A percentile compares a stretch with the other conserved stretches of the same genome.
Conservation (phyloP, 2,113 vertebrate species). For the Ochotona curzoniae region DNA sequence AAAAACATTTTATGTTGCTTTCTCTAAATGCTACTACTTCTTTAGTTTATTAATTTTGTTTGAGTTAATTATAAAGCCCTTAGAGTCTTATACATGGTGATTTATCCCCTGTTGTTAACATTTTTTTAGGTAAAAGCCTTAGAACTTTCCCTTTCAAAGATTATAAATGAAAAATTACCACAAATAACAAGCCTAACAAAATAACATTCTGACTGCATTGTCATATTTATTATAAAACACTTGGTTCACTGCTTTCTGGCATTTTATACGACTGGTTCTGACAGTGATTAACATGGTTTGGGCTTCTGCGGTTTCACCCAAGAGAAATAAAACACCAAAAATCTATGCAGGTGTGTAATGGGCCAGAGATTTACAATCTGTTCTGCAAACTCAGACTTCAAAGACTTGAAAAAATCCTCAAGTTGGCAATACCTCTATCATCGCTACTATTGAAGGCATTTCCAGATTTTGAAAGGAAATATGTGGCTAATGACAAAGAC, state of each 20-base stretch:
- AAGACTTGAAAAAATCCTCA: slow-evolving; percentile 86
- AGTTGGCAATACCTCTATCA: slow-evolving; percentile 83
- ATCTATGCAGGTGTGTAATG: slow-evolving; percentile 91
- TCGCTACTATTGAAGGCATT: slow-evolving; percentile 80
- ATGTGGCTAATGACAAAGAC: slow-evolving; percentile 71
- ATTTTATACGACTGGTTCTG: slow-evolving; percentile 92
- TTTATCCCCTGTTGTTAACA: slow-evolving; percentile 57
- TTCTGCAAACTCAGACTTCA: slow-evolving; percentile 90
- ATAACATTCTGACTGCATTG: slow-evolving; percentile 86
- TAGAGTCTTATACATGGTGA: slow-evolving; percentile 56
- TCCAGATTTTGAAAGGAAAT: slow-evolving; percentile 82
- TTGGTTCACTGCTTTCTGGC: slow-evolving; percentile 89
- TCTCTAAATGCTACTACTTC: slow-evolving; percentile 6
- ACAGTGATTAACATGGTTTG: slow-evolving; percentile 92
- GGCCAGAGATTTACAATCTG: slow-evolving; percentile 94
- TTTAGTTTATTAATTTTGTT: slow-evolving; percentile 35
- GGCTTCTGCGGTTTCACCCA: slow-evolving; percentile 88
- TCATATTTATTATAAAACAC: slow-evolving; percentile 89
- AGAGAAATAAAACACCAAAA: slow-evolving; percentile 90
- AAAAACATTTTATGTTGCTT: background rate
- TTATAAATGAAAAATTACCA: slow-evolving; percentile 83
- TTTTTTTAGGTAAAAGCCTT: slow-evolving; percentile 57
- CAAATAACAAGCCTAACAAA: slow-evolving; percentile 86
- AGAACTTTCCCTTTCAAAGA: slow-evolving; percentile 66
- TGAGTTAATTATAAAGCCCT: slow-evolving; percentile 53